Evolutionary conservation across 2,888 invertebrate species (phyloP).

Genomic region (Copidosoma aretas): DNA sequence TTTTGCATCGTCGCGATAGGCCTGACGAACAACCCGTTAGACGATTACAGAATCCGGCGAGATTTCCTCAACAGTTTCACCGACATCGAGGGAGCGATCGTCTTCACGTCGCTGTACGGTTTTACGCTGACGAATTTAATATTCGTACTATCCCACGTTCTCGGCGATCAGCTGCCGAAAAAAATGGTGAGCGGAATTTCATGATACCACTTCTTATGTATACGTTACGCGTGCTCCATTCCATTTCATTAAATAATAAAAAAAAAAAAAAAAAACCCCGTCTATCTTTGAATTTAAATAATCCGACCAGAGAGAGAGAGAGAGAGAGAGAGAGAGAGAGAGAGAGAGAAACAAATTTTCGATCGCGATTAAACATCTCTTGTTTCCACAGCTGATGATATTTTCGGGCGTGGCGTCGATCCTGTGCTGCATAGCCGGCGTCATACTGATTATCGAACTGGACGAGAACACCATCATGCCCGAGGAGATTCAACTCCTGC

Average conservation of each 20-base stretch:
- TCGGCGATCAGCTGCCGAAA: constrained; percentile 70
- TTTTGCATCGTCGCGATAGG: constrained; percentile 70
- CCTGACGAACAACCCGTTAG: constrained; percentile 70
- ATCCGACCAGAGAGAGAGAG: too few relatives aligned
- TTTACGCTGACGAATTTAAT: constrained; percentile 72
- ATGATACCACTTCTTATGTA: too few relatives aligned
- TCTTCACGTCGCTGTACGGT: constrained; percentile 72
- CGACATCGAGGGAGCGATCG: constrained; percentile 62
- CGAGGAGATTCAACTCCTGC: constrained; percentile 68
- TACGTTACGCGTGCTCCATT: too few relatives aligned
- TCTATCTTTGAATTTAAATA: too few relatives aligned
- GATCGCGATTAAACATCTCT: too few relatives aligned
- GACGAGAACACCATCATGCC: constrained; percentile 63
- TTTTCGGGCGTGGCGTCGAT: constrained; percentile 70
- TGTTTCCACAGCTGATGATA: constrained; percentile 61
- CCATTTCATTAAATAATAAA: too few relatives aligned
- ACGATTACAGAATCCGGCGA: constrained; percentile 54
- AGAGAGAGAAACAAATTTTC: too few relatives aligned
- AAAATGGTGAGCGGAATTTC: constrained; percentile 61
- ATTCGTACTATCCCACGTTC: constrained; percentile 67
- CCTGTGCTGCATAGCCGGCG: constrained; percentile 71
- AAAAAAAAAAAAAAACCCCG: too few relatives aligned
- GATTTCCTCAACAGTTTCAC: constrained; percentile 63
- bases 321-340: too few relatives aligned
- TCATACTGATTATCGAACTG: constrained; percentile 52